Base-by-base conservation (phyloP, 2,113 vertebrate genomes). In the Neopipo cinnamomea region DNA sequence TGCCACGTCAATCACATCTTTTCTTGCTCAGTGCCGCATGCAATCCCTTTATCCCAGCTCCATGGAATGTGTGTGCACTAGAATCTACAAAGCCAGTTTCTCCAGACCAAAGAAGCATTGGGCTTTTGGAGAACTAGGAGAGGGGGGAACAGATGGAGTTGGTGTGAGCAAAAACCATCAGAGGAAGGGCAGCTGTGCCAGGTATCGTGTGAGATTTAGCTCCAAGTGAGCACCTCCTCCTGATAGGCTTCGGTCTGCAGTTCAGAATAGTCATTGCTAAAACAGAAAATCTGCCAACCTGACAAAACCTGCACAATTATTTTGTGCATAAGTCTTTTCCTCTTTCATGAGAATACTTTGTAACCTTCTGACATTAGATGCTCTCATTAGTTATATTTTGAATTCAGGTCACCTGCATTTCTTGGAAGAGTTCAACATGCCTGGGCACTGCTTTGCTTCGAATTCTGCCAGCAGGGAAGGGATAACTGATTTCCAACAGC, bases 111-210 rank as follows among this genome's bases (percentile, higher is more conserved):
- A 78, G 44, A 5, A 75, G 33, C 67, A 24, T 3, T 80, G 46
- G 50, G 41, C n/a, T 90, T 94, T 88, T 85, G 44, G 52, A 79
- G 24, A 92, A 49, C 55, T 85, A 78, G 50, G 52, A 61, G 49
- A 81, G 78, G 41, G 90, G 50, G 49, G 78, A 90, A 94, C 83
- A 95, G 67, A 75, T 79, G 79, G 78, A 90, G 61, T 27, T 71
- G 55, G 68, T 90, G 46, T 78, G 73, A 93, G 68, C 59, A 89
- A 58, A 76, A 77, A 39, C 14, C 46, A 74, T 15, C 20, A 2
- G 13, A 91, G 42, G 50, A 92, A 75, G 58, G 30, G 66, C 62
- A 91, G 71, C 66, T 88, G n/a, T 53, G 78, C 82, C 83, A 94
- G 74, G 53, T n/a, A 73, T 12, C 11, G 2, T 13, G 27, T 22